Evolutionary conservation across 2,888 invertebrate species (phyloP), one percentile per base, ranked within the genome.

Genomic region (Gasteruption jaculator): DNA sequence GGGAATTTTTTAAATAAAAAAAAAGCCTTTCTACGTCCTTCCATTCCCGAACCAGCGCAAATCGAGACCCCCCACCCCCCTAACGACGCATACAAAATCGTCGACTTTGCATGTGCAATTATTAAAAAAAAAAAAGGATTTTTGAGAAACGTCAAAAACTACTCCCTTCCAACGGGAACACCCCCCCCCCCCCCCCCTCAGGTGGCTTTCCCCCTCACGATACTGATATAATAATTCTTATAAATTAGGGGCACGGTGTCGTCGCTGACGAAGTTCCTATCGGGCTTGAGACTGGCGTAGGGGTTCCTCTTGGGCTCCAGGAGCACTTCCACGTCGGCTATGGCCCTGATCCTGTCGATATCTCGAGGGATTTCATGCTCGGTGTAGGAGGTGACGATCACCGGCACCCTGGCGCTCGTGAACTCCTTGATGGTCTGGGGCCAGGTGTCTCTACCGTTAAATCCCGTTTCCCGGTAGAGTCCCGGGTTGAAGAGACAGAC

Each of bases 401-500:
- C 74, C 0, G 85, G 83, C 0, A 76, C 73, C 34, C 74, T 74
- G 2, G 74, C 68, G 40, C 74, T 73, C 10, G 80, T 69, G 34
- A 83, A 76, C 32, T 75, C 71, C 38, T 72, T 71, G 44, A 85
- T 79, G 2, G 82, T 81, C 10, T 76, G 69, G 0, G 80, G 79
- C 86, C 86, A 86, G 1, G 79, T 78, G 54, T 85, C 84, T 34
- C 73, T 73, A 12, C 76, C 75, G 26, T 77, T 76, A 61, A 75
- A 83, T 0, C 81, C 78, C 1, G 83, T 81, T 0, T 74, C 71
- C n/a, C 86, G 74, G 54, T 85, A 80, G 5, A 86, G 74, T 32
- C 83, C 83, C 1, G 84, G 79, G 61, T 86, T 86, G 62, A 85
- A 85, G 16, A 83, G 79, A 53, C 85, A 85, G 5, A 85, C 80